Base-by-base conservation (phyloP, 2,888 invertebrate genomes). In the Microctonus aethiopoides region DNA sequence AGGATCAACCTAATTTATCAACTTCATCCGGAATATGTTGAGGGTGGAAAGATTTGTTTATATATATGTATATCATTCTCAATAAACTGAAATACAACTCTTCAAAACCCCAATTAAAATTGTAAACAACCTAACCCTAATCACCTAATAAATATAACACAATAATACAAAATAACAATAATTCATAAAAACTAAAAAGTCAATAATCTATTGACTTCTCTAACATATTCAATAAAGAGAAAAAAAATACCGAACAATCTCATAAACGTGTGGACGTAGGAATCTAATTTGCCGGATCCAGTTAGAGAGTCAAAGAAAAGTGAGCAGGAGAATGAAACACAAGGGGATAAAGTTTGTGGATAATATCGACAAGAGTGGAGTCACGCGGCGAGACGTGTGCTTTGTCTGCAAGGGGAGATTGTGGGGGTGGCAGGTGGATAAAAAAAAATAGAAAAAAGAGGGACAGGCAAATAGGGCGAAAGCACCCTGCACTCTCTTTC, bases 331-430 rank as follows among this genome's bases (percentile, higher is more conserved):
- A 52, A 54, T 54, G 24, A 54, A 65, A 56, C 29, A 39, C 13
- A 20, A 60, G 26, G 29, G 51, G 39, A 66, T 34, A 46, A 22
- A 54, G 24, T 16, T 36, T 24, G 54, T 54, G 56, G 39, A 65
- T 65, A 65, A 65, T 70, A 70, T 70, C 54, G 61, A 56, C 20
- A 36, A 52, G 60, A 65, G 69, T 70, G 60, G 52, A 70, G 66
- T 67, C 66, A 70, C 62, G 70, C 32, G 65, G 64, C 51, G 52
- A 46, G 57, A 41, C 54, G 41, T 29, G 66, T 67, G 66, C 66
- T 67, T 70, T 70, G 66, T 67, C 66, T 46, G 66, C 5, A 16
- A 36, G 34, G 54, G 32, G 57, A 62, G 46, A 24, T 20, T 32
- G 4, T 57, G 57, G 24, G 54, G 32, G 26, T 54, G 57, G 16